Conservation (phyloP, 2,113 vertebrate genomes). For the Semnornis frantzii region DNA sequence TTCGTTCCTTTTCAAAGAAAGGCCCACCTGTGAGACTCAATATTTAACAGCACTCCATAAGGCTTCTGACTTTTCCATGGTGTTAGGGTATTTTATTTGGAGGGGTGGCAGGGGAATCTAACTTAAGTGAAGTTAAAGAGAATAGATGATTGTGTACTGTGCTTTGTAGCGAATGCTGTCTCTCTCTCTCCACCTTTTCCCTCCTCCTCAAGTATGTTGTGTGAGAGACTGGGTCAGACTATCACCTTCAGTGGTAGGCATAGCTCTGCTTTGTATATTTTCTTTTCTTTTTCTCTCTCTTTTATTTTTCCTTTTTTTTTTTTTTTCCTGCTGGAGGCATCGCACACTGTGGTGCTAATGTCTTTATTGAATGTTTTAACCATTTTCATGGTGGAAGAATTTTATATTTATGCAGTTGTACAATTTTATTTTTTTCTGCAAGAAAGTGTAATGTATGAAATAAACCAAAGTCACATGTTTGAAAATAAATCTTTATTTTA, state of each 20-base stretch:
- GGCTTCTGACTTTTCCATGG: constrained; percentile 72
- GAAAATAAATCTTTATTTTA: constrained; percentile 90
- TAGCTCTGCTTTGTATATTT: constrained; percentile 77
- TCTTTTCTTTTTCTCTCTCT: constrained; percentile 77
- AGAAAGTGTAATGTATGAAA: constrained; percentile 96
- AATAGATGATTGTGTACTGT: constrained; percentile 70
- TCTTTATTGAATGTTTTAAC: constrained; percentile 99
- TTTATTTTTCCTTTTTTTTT: constrained; percentile 76
- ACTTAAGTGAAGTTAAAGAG: constrained; percentile 65
- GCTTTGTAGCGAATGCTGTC: constrained; percentile 76
- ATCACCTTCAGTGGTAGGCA: constrained; percentile 76
- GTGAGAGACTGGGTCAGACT: constrained; percentile 78
- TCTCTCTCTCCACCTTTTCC: constrained; percentile 62
- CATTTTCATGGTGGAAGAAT: constrained; percentile 99
- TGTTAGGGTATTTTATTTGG: constrained; percentile 73
- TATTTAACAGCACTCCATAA: constrained; percentile 87
- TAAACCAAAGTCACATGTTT: constrained; percentile 99
- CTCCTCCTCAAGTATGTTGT: constrained; percentile 70
- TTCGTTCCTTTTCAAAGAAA: constrained; percentile 73
- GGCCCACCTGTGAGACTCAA: constrained; percentile 77
- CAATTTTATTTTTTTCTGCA: constrained; percentile 95
- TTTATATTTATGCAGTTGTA: constrained; percentile 99
- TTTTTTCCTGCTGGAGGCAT: constrained; percentile 88
- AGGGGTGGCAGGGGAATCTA: constrained; percentile 71
- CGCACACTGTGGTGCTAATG: constrained; percentile 88